Evolutionary conservation across 2,797 vertebrate species (phyloP).

Genomic region (Leptodactylus fallax): DNA sequence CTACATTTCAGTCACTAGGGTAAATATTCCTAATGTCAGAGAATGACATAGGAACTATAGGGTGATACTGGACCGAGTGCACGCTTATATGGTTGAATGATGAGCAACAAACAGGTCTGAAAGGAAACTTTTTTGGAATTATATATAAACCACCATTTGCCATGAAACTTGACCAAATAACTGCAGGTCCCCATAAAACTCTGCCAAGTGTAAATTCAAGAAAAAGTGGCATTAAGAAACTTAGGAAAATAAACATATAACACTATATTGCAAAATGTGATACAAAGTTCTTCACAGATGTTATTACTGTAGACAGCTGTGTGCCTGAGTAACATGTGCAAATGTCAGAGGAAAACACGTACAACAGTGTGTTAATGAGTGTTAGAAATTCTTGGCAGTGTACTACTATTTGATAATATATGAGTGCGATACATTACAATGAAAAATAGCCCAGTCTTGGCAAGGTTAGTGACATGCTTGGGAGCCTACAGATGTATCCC

Average conservation of each 20-base stretch:
- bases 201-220: neutral
- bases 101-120: too few relatives aligned
- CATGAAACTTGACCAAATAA: neutral
- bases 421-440: slow-evolving; percentile 47
- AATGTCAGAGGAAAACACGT: slow-evolving; percentile 54
- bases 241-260: slow-evolving; percentile 36
- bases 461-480: slow-evolving; percentile 55
- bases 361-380: slow-evolving; percentile 55
- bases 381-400: slow-evolving; percentile 57
- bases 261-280: slow-evolving; percentile 18
- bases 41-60: too few relatives aligned
- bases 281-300: slow-evolving; percentile 42
- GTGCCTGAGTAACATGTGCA: slow-evolving; percentile 42
- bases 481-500: slow-evolving; percentile 53
- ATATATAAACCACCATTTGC: neutral
- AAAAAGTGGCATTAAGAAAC: slow-evolving; percentile 6
- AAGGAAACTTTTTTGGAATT: too few relatives aligned
- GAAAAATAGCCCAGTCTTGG: slow-evolving; percentile 48
- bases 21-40: too few relatives aligned
- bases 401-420: slow-evolving; percentile 48
- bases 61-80: too few relatives aligned
- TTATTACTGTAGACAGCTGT: slow-evolving; percentile 54
- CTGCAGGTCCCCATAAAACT: neutral
- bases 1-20: too few relatives aligned
- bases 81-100: too few relatives aligned